Evolutionary conservation across 2,888 invertebrate genomes (phyloP).

Genomic region (Limnephilus auricula): DNA sequence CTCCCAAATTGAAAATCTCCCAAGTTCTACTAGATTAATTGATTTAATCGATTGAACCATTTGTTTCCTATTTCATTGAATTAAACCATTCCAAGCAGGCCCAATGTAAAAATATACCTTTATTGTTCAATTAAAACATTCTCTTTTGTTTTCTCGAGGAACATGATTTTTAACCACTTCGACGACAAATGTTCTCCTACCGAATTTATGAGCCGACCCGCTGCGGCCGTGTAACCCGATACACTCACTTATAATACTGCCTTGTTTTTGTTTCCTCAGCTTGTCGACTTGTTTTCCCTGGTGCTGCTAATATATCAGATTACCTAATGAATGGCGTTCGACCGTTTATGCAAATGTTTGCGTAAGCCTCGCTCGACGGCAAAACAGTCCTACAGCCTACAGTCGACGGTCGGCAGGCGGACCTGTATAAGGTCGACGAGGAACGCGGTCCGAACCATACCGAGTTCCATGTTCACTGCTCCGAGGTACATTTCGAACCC

Average conservation of each 20-base stretch:
- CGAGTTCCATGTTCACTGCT: not conserved
- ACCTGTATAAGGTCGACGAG: conserved; percentile 16
- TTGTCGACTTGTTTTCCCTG: conserved; percentile 27
- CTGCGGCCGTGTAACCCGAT: conserved; percentile 30
- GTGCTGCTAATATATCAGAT: conserved; percentile 49
- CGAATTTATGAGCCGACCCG: conserved; percentile 24
- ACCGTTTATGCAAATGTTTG: conserved; percentile 57
- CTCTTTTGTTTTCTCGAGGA: conserved; percentile 8
- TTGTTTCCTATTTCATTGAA: not conserved
- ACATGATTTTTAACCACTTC: conserved; percentile 3
- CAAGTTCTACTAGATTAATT: no score
- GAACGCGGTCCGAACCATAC: not conserved
- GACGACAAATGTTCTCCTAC: conserved; percentile 33
- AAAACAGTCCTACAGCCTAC: no score
- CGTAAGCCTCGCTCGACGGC: conserved; percentile 29
- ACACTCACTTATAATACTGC: conserved; percentile 24
- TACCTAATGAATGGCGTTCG: conserved; percentile 50
- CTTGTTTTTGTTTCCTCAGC: conserved; percentile 37
- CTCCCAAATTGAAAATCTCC: no score
- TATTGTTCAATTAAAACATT: not conserved
- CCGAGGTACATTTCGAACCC: not conserved
- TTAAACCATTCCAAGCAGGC: not conserved
- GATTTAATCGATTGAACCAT: not conserved
- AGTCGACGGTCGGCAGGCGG: not conserved
- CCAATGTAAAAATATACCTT: not conserved